Evolutionary conservation across 2,888 invertebrate genomes (phyloP).

Genomic region (Synanthedon formicaeformis): DNA sequence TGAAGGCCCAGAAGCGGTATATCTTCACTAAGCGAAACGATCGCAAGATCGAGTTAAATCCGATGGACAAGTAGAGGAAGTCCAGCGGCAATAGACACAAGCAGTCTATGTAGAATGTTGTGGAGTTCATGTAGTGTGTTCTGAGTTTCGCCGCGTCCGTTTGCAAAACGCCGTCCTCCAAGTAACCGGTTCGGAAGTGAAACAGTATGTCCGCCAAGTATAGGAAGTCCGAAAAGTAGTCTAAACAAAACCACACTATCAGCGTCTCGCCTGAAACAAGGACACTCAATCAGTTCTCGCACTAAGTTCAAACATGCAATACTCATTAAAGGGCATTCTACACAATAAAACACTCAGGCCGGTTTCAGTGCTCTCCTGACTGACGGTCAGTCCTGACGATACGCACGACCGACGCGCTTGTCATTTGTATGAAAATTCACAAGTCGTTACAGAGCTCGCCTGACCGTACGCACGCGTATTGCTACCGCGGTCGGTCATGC

Average conservation of each 20-base stretch:
- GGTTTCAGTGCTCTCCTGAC: no score
- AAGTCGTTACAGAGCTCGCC: no score
- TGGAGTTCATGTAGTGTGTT: slow-evolving; percentile 97
- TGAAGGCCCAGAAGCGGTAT: slow-evolving; percentile 98
- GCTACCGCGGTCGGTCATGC: no score
- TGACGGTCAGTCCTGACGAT: no score
- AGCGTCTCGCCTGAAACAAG: slow-evolving; percentile 81
- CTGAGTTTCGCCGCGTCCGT: slow-evolving; percentile 94
- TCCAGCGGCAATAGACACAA: slow-evolving; percentile 97
- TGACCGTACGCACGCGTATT: no score
- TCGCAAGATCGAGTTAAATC: slow-evolving; percentile 94
- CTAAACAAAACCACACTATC: slow-evolving; percentile 95
- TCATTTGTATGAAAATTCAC: no score
- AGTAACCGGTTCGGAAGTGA: slow-evolving; percentile 96
- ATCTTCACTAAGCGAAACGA: slow-evolving; percentile 97
- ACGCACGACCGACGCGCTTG: no score
- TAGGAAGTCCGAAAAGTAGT: slow-evolving; percentile 96
- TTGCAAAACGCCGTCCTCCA: slow-evolving; percentile 97
- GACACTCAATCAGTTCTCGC: slow-evolving; percentile 1
- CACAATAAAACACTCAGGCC: no score
- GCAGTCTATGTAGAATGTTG: slow-evolving; percentile 98
- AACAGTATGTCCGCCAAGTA: slow-evolving; percentile 97
- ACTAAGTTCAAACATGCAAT: no score
- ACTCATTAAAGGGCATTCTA: no score
- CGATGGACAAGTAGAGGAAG: slow-evolving; percentile 97